These are phyloP conservation scores for Pammene aurita DNA, from an alignment of 2,888 invertebrate species.

Conservation along the genomic window DNA sequence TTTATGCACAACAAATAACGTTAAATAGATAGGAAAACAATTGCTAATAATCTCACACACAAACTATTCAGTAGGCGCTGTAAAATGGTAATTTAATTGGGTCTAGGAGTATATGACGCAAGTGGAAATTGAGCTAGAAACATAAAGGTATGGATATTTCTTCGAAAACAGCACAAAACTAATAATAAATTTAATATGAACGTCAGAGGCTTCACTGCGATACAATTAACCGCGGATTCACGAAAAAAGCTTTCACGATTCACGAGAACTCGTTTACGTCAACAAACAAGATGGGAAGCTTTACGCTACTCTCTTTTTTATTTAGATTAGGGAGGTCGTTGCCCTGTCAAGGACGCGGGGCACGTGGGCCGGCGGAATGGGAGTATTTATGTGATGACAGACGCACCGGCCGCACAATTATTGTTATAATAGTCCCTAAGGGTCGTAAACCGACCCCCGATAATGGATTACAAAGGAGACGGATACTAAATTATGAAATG, in stretches of 20 bases:
- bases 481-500: constrained; percentile 16
- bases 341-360: constrained; percentile 76
- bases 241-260: constrained; percentile 58
- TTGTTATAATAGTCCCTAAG: constrained; percentile 36
- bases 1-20: too few relatives aligned
- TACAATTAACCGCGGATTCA: constrained; percentile 33
- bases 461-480: constrained; percentile 34
- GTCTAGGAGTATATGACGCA: too few relatives aligned
- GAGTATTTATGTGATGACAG: constrained; percentile 63
- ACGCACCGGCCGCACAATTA: constrained; percentile 49
- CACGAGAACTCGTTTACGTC: constrained; percentile 52
- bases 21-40: too few relatives aligned
- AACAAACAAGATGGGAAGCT: constrained; percentile 76
- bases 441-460: constrained; percentile 39
- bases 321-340: constrained; percentile 66
- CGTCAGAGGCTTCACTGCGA: constrained; percentile 18
- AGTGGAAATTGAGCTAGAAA: too few relatives aligned
- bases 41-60: too few relatives aligned
- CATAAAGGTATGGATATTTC: too few relatives aligned
- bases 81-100: too few relatives aligned
- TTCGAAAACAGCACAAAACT: background rate
- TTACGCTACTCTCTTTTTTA: constrained; percentile 66
- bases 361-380: constrained; percentile 70
- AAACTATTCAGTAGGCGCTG: too few relatives aligned
- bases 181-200: constrained; percentile 32